phyloP scores from a whole-genome alignment of 2,113 vertebrate genomes.

The Elephas maximus region DNA sequence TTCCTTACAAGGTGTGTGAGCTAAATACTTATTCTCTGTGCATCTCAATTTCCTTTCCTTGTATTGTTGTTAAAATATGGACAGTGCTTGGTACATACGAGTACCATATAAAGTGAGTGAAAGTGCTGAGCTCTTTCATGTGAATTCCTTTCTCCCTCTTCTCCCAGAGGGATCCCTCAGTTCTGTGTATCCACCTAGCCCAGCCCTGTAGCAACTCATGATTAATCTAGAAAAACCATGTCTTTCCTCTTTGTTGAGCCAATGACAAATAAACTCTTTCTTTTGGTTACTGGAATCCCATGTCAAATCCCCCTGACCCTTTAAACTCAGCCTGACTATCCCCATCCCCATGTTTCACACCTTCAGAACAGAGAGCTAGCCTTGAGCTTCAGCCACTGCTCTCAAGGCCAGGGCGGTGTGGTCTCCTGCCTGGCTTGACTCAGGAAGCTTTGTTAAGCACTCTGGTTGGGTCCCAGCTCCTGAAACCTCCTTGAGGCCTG shows the following conservation, averaged over 20 bases:
- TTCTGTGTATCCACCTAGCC: not conserved
- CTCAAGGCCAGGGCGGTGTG: not conserved
- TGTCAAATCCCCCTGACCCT: rapidly evolving
- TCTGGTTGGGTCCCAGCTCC: not conserved
- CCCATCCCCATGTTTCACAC: not conserved
- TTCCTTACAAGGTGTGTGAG: not conserved
- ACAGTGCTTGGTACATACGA: not conserved
- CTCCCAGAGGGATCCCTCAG: not conserved
- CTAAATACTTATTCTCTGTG: not conserved
- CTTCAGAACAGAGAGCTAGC: not conserved
- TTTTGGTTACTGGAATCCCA: not conserved
- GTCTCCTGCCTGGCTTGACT: not conserved
- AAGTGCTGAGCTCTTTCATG: rapidly evolving
- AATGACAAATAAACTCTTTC: not conserved
- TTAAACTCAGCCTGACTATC: not conserved
- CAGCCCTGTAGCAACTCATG: not conserved
- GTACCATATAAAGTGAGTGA: not conserved
- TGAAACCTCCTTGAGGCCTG: conserved; percentile 54
- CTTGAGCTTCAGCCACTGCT: rapidly evolving
- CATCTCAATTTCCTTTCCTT: not conserved
- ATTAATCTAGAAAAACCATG: not conserved
- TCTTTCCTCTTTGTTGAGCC: not conserved
- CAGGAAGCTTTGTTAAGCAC: conserved; percentile 8
- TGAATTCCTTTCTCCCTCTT: not conserved
- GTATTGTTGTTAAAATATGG: rapidly evolving